Conservation (phyloP, 1,140 invertebrate genomes). For the Geopemphigus sp. region DNA sequence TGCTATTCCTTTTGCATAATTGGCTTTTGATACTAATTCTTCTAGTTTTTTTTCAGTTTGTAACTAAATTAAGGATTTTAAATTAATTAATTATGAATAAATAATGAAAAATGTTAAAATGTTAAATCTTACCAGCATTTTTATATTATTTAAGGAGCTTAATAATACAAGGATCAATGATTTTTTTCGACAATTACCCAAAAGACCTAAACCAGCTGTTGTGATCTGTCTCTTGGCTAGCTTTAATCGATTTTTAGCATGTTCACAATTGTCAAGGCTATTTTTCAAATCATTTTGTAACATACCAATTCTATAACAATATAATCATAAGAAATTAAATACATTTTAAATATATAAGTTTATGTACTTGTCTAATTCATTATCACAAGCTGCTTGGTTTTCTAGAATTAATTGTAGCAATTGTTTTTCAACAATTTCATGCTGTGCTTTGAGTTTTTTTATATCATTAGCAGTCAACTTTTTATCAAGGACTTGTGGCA, state of each 20-base stretch:
- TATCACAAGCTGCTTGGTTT: conserved; percentile 79
- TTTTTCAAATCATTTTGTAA: conserved; percentile 72
- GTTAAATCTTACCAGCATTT: conserved; percentile 67
- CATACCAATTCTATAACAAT: conserved; percentile 64
- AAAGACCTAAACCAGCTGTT: conserved; percentile 77
- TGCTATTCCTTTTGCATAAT: conserved; percentile 86
- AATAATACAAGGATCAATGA: conserved; percentile 76
- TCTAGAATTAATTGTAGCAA: conserved; percentile 87
- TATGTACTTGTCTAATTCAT: conserved; percentile 69
- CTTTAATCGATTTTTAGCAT: conserved; percentile 71
- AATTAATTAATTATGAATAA: neutral
- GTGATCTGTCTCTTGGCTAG: conserved; percentile 78
- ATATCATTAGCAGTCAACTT: conserved; percentile 68
- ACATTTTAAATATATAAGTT: neutral
- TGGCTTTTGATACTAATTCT: conserved; percentile 75
- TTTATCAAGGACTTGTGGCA: conserved; percentile 64
- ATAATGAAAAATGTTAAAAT: conserved; percentile 15
- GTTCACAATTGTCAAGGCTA: conserved; percentile 68
- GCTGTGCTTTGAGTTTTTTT: conserved; percentile 68
- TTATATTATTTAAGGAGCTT: conserved; percentile 75
- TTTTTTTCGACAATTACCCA: conserved; percentile 82
- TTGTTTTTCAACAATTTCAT: conserved; percentile 85
- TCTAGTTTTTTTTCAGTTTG: conserved; percentile 80
- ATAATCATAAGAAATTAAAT: conserved; percentile 1
- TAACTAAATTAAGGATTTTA: conserved; percentile 59